Percentiles rank a stretch among this genome's conserved stretches.
Evolutionary conservation across 2,888 invertebrate species (phyloP).

Genomic region (Panopea generosa): DNA sequence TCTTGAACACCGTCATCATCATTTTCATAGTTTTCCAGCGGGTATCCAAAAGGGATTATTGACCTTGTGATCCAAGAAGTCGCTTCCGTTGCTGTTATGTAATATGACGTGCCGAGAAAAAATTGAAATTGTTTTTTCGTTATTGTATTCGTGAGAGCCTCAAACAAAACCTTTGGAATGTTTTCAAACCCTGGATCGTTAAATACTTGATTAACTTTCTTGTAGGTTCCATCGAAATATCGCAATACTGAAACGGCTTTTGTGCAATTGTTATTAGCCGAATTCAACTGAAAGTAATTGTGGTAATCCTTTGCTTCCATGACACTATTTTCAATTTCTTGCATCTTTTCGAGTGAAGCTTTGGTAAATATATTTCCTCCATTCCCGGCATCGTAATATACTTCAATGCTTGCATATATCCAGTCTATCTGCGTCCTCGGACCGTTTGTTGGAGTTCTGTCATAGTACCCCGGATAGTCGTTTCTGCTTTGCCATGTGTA

Average conservation of each 20-base stretch:
- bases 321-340: slow-evolving; percentile 64
- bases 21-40: slow-evolving; percentile 30
- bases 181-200: slow-evolving; percentile 67
- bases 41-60: slow-evolving; percentile 64
- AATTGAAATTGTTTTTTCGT: slow-evolving; percentile 58
- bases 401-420: slow-evolving; percentile 27
- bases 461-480: slow-evolving; percentile 35
- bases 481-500: slow-evolving; percentile 63
- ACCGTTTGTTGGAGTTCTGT: not conserved
- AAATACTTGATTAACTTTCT: slow-evolving; percentile 53
- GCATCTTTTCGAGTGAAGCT: slow-evolving; percentile 60
- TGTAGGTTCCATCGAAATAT: slow-evolving; percentile 71
- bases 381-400: slow-evolving; percentile 60
- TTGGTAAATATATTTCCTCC: slow-evolving; percentile 73
- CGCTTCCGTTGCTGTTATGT: slow-evolving; percentile 42
- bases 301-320: slow-evolving; percentile 32
- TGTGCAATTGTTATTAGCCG: slow-evolving; percentile 32
- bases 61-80: slow-evolving; percentile 59
- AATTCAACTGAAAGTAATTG: slow-evolving; percentile 40
- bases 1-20: slow-evolving; percentile 33
- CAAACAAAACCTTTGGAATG: slow-evolving; percentile 59
- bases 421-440: not conserved
- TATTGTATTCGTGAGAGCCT: slow-evolving; percentile 56
- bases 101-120: slow-evolving; percentile 55
- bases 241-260: slow-evolving; percentile 62